These are phyloP conservation scores for Leptinotarsa undecemlineata DNA, from an alignment of 1,140 invertebrate species.

Conservation along the genomic window DNA sequence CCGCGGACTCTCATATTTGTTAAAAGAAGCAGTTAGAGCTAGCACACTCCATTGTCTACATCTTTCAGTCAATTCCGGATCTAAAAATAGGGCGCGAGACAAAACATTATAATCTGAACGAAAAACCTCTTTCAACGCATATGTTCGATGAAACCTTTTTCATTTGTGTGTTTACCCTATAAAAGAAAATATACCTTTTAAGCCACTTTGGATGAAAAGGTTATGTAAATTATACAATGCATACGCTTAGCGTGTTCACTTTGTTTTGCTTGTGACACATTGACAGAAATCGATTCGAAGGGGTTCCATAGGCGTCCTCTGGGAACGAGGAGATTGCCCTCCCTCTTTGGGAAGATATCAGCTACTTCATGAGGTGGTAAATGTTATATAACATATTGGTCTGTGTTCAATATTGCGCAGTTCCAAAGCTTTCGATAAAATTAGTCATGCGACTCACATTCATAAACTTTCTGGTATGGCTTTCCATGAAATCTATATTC, in stretches of 20 bases:
- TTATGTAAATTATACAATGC: constrained; percentile 1
- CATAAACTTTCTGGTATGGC: too few species aligned
- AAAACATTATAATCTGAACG: not conserved
- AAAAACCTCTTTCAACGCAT: not conserved
- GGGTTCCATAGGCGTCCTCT: too few species aligned
- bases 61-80: constrained; percentile 4
- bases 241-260: not conserved
- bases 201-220: constrained; percentile 1
- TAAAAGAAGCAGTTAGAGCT: not conserved
- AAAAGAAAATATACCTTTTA: constrained; percentile 6
- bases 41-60: constrained; percentile 1
- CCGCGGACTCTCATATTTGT: not conserved
- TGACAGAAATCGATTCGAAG: not conserved
- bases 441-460: too few species aligned
- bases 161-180: constrained; percentile 5
- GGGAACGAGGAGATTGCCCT: too few species aligned
- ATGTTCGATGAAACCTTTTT: not conserved
- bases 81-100: not conserved
- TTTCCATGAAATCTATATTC: too few species aligned
- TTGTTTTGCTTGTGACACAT: not conserved
- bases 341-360: too few species aligned
- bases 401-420: too few species aligned
- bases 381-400: too few species aligned
- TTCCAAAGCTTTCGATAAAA: too few species aligned
- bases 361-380: too few species aligned